Base-by-base conservation (phyloP, 2,888 invertebrate species). In the Nemoura dubitans region DNA sequence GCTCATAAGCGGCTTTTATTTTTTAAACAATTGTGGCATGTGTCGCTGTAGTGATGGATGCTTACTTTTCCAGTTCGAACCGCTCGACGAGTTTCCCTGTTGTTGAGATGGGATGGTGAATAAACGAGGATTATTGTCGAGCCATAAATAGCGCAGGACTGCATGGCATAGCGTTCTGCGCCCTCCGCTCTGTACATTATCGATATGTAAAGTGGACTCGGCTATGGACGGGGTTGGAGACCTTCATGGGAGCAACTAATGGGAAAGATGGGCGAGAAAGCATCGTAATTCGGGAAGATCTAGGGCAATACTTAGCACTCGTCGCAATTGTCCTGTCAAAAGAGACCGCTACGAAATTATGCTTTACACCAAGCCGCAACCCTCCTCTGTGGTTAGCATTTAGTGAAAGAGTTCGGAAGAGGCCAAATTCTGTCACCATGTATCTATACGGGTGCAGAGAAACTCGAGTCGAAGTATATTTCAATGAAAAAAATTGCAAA, bases 291-390 rank as follows among this genome's bases (percentile, higher is more conserved):
- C 59, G 16, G 21, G 2, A 14, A 59, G 59, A 59, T 59, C 59
- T 59, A 21, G 59, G 59, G 59, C 59, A 59, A 59, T 59, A 59
- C 59, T 59, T 59, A 59, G 59, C 59, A 59, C 59, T 59, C 59
- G 59, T 59, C 2, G 59, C 59, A 2, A 59, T 36, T 36, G 59
- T 59, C 21, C 59, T 59, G 59, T 59, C 59, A 59, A 59, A 59
- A 59, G 21, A 3, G 59, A 59, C 10, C 59, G 21, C 59, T 10
- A 59, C 59, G 21, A 59, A 59, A 59, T 21, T 59, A 1, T 59
- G 59, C 59, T 59, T 59, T 59, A 59, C 59, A n/a, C n/a, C n/a
- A n/a, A n/a, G n/a, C n/a, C n/a, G n/a, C 2, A 59, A 7, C 16
- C 59, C 3, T 21, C 59, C 59, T 59, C 59, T 59, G 59, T 59